phyloP scores from a whole-genome alignment of 2,888 invertebrate genomes.

The Agrenia bidenticulata region DNA sequence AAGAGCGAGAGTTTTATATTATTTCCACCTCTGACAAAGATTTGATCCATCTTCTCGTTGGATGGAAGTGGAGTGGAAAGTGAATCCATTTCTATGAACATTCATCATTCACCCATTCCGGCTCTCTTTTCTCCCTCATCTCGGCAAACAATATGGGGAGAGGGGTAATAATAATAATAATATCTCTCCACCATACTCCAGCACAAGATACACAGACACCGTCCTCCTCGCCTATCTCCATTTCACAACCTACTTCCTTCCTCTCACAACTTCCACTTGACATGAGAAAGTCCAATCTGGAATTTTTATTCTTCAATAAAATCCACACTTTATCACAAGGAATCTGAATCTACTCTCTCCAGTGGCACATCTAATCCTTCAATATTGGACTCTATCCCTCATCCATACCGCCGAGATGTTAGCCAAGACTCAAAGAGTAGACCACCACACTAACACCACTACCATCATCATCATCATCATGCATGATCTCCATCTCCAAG shows the following conservation, averaged over 20 bases:
- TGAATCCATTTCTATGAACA: neutral
- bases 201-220: too few species aligned
- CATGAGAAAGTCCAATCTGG: constrained; percentile 38
- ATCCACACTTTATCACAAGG: constrained; percentile 45
- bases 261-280: neutral
- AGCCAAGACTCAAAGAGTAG: too few species aligned
- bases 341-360: constrained; percentile 30
- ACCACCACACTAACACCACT: constrained; percentile 3
- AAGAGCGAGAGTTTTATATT: too few species aligned
- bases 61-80: too few species aligned
- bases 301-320: constrained; percentile 51
- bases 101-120: neutral
- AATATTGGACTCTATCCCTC: constrained; percentile 6
- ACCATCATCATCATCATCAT: constrained; percentile 1
- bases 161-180: too few species aligned
- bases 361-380: constrained; percentile 1
- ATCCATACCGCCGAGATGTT: too few species aligned
- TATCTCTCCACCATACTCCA: too few species aligned
- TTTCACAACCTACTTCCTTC: neutral
- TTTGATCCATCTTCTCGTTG: too few species aligned
- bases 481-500: constrained; percentile 5
- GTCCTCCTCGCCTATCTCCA: too few species aligned
- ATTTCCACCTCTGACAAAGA: too few species aligned
- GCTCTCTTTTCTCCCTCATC: neutral
- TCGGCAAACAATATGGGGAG: too few species aligned